Percentiles rank a stretch among this genome's conserved stretches.
phyloP scores from a whole-genome alignment of 92 coral and sea anemone species.

The Epizoanthus illoricatus region DNA sequence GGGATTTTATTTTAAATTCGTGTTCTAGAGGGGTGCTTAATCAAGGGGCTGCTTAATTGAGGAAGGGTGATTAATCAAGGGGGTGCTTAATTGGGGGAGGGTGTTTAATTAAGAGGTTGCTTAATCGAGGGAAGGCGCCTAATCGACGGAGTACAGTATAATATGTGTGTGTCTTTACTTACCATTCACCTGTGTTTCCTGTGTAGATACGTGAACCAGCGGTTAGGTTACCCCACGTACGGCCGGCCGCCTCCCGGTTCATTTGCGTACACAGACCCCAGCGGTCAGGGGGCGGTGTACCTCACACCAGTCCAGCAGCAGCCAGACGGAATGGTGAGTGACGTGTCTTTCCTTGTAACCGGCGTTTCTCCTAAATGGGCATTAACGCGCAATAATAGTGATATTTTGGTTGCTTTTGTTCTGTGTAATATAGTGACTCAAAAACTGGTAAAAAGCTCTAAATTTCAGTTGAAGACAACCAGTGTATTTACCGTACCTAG shows the following conservation, averaged over 20 bases:
- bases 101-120: no score
- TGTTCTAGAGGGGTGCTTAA: no score
- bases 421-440: no score
- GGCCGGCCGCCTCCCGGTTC: conserved; percentile 74
- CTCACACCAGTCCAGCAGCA: conserved; percentile 93
- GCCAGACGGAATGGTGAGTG: conserved; percentile 82
- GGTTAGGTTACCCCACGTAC: conserved; percentile 45
- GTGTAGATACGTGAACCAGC: conserved; percentile 72
- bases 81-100: no score
- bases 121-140: no score
- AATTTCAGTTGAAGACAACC: not conserved
- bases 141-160: no score
- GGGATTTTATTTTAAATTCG: no score
- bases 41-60: no score
- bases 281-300: conserved; percentile 75
- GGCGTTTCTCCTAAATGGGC: not conserved
- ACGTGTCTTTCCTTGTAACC: no score
- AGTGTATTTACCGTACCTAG: no score
- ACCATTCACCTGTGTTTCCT: not conserved
- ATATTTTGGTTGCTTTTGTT: no score
- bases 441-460: not conserved
- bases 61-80: no score
- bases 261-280: conserved; percentile 72
- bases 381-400: not conserved
- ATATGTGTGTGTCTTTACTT: not conserved